phyloP scores from a whole-genome alignment of 2,797 vertebrate species.

The Neomorphus geoffroyi region DNA sequence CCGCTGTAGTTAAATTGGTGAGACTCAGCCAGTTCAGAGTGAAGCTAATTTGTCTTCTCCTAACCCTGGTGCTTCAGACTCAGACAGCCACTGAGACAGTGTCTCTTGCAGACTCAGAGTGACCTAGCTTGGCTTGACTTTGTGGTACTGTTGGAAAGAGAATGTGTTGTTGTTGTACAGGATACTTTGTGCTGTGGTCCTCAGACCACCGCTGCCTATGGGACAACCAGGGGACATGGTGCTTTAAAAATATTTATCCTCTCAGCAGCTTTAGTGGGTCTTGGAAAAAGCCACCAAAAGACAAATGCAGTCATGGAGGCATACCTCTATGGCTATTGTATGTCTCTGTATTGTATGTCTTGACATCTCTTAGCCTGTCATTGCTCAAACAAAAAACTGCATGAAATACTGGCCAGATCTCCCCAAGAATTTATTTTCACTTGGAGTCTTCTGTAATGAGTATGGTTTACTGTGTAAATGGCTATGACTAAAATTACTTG shows the following conservation, averaged over 20 bases:
- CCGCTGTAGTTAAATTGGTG: neutral
- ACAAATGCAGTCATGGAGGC: neutral
- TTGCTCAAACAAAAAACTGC: neutral
- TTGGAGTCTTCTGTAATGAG: neutral
- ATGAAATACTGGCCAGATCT: neutral
- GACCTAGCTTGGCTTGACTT: neutral
- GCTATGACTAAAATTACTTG: slow-evolving; percentile 28
- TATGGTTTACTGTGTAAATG: slow-evolving; percentile 18
- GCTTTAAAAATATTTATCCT: neutral
- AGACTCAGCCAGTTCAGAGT: neutral
- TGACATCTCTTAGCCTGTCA: neutral
- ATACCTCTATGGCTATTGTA: neutral
- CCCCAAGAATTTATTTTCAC: neutral
- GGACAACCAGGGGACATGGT: neutral
- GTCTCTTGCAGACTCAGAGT: neutral
- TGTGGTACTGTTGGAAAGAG: neutral
- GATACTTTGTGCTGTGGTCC: neutral
- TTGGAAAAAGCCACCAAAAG: neutral
- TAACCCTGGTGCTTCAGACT: neutral
- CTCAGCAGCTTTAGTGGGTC: neutral
- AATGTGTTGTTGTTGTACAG: neutral
- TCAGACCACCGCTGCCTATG: neutral
- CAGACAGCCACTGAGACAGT: neutral
- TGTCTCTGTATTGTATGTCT: neutral
- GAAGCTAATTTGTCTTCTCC: neutral